phyloP scores from a whole-genome alignment of 92 coral and sea anemone genomes.

The Galaxea fascicularis region DNA sequence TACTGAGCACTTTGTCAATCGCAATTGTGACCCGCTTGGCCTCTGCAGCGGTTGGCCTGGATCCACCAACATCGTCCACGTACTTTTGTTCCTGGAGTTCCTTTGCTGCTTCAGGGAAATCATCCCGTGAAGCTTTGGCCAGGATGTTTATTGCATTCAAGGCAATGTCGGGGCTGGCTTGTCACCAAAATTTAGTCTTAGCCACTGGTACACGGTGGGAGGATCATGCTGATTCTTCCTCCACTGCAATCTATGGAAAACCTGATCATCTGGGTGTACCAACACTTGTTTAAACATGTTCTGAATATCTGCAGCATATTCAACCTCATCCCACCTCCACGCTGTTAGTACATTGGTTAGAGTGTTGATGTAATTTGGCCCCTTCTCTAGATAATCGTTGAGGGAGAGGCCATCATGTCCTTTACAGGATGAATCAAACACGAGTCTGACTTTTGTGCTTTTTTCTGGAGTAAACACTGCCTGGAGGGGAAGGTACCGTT shows the following conservation, averaged over 20 bases:
- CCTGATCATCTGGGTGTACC: slow-evolving; percentile 72
- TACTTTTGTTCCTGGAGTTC: slow-evolving; percentile 66
- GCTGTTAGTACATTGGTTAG: slow-evolving; percentile 45
- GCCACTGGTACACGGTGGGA: slow-evolving; percentile 72
- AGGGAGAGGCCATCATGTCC: slow-evolving; percentile 56
- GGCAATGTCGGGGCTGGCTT: slow-evolving; percentile 81
- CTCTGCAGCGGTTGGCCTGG: slow-evolving; percentile 37
- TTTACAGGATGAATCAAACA: slow-evolving; percentile 57
- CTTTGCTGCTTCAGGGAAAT: slow-evolving; percentile 66
- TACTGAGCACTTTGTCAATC: slow-evolving; percentile 64
- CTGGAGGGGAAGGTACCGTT: slow-evolving; percentile 65
- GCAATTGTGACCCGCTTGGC: slow-evolving; percentile 54
- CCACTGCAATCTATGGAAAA: slow-evolving; percentile 75
- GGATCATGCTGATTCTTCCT: slow-evolving; percentile 38
- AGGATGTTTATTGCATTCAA: slow-evolving; percentile 54
- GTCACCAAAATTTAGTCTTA: slow-evolving; percentile 68
- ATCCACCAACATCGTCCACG: slow-evolving; percentile 74
- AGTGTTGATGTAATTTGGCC: slow-evolving; percentile 54
- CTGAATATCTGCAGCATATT: slow-evolving; percentile 56
- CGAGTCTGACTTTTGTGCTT: slow-evolving; percentile 53
- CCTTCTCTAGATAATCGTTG: slow-evolving; percentile 54
- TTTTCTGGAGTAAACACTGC: slow-evolving; percentile 63
- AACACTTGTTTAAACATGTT: slow-evolving; percentile 74
- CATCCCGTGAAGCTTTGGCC: slow-evolving; percentile 58
- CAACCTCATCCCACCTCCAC: slow-evolving; percentile 68